Base-by-base conservation (phyloP, 1,140 invertebrate genomes). In the Triops longicaudatus region DNA sequence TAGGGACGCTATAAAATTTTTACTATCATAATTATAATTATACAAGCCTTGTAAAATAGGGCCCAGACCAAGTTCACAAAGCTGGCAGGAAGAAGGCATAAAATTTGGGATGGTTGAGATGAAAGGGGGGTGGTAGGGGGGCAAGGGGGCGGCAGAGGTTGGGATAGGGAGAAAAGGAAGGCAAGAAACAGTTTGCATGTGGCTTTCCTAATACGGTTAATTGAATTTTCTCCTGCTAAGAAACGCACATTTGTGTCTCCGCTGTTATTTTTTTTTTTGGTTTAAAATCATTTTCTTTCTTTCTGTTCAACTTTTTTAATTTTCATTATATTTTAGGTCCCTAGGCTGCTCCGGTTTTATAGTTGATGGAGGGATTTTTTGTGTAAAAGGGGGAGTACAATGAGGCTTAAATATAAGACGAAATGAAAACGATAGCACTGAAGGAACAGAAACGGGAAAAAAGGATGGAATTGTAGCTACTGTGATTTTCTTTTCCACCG, bases 31-130 rank as follows among this genome's bases (percentile, higher is more conserved):
- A 63, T 63, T 63, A 63, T 63, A 63, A 63, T 63, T 63, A 63
- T 63, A 63, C 50, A 63, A 63, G 50, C 50, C 50, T 63, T 63
- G 50, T 63, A 63, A 63, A 63, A 37, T 37, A 63, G 50, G 50
- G 31, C 73, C 27, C 17, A 75, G 74, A 43, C 74, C 74, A 75
- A 44, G 41, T 75, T 44, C 43, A 44, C 43, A 44, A 44, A 44
- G 43, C 37, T 74, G 31, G 73, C 42, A 37, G 73, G 73, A 37
- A 74, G 31, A 37, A 74, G 31, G 74, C 27, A 44, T 73, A 31
- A 10, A 31, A 14, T 31, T 41, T 14, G 73, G 73, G 17, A 26
- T 22, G 26, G n/a, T 26, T n/a, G 26, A 26, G 26, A 26, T 22
- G 63, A 72, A 26, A 72, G 63, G 26, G 44, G 26, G 63, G 63